Percentiles rank a stretch among this genome's conserved stretches.
phyloP scores from a whole-genome alignment of 2,888 invertebrate genomes.

The Hyppa rectilinea region DNA sequence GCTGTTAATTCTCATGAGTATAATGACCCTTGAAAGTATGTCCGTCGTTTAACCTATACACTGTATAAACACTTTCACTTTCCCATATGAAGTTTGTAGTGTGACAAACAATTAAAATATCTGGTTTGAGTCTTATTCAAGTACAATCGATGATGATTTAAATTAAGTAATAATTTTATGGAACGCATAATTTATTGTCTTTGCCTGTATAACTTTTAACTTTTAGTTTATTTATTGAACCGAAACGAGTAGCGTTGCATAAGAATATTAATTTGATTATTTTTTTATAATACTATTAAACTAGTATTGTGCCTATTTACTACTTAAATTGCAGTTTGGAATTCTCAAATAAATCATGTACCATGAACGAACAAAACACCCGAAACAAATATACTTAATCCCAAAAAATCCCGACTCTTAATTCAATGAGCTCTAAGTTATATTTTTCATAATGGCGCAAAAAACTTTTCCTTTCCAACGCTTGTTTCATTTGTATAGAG shows the following conservation, averaged over 20 bases:
- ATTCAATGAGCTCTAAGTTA: conserved; percentile 41
- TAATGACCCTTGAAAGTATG: too few relatives aligned
- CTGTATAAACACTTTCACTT: too few relatives aligned
- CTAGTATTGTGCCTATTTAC: not conserved
- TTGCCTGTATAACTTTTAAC: not conserved
- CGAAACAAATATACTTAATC: conserved; percentile 12
- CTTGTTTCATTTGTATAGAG: conserved; percentile 70
- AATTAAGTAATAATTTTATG: not conserved
- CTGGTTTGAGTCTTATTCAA: not conserved
- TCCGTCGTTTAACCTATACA: too few relatives aligned
- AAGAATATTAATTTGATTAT: too few relatives aligned
- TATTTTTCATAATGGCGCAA: conserved; percentile 54
- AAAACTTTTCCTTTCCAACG: conserved; percentile 58
- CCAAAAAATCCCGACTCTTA: not conserved
- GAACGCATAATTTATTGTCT: not conserved
- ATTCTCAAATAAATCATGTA: not conserved
- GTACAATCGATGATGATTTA: not conserved
- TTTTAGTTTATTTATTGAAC: not conserved
- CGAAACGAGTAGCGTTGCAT: too few relatives aligned
- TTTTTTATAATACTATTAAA: not conserved
- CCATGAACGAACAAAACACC: not conserved
- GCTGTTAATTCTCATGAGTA: too few relatives aligned
- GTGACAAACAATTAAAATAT: conserved; percentile 14
- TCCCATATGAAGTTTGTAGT: conserved; percentile 15
- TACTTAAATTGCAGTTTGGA: not conserved